Evolutionary conservation across 1,140 invertebrate species (phyloP).

Genomic region (Cheumatopsyche charites): DNA sequence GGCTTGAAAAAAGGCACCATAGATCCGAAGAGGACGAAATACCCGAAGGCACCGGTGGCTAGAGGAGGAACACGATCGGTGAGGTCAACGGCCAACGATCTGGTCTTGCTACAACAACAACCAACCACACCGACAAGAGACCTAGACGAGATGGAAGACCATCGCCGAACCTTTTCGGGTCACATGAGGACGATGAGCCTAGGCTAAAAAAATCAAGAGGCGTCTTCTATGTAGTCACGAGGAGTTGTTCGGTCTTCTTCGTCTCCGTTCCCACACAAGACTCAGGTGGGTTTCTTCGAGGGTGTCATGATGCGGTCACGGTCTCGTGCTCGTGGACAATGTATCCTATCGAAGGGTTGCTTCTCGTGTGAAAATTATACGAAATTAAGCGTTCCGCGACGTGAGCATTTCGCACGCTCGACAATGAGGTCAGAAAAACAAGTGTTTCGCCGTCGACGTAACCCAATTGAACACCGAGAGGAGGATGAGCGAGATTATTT

Average conservation of each 20-base stretch:
- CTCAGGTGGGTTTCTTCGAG: slow-evolving; percentile 10
- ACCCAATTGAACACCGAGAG: slow-evolving; percentile 4
- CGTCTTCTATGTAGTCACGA: slow-evolving; percentile 10
- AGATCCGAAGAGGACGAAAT: background rate
- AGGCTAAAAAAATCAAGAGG: background rate
- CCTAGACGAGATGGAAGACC: no score
- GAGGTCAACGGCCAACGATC: slow-evolving; percentile 22
- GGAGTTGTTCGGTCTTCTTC: no score
- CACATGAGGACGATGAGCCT: slow-evolving; percentile 16
- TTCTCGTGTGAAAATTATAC: slow-evolving; percentile 28
- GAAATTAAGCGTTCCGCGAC: slow-evolving; percentile 6
- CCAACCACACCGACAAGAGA: background rate
- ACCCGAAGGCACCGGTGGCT: background rate
- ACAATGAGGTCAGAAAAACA: slow-evolving; percentile 14
- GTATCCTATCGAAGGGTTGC: background rate
- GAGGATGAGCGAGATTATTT: no score
- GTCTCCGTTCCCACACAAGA: slow-evolving; percentile 20
- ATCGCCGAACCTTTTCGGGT: slow-evolving; percentile 3
- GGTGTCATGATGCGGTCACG: slow-evolving; percentile 7
- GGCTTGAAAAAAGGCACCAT: background rate
- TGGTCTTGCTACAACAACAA: slow-evolving; percentile 9
- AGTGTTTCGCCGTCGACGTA: background rate
- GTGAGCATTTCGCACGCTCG: slow-evolving; percentile 24
- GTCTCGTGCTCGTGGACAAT: background rate
- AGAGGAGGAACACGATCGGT: slow-evolving; percentile 9